Evolutionary conservation across 2,113 vertebrate species (phyloP), one percentile per base, ranked within the genome.

Genomic region (Chaetops frenatus): DNA sequence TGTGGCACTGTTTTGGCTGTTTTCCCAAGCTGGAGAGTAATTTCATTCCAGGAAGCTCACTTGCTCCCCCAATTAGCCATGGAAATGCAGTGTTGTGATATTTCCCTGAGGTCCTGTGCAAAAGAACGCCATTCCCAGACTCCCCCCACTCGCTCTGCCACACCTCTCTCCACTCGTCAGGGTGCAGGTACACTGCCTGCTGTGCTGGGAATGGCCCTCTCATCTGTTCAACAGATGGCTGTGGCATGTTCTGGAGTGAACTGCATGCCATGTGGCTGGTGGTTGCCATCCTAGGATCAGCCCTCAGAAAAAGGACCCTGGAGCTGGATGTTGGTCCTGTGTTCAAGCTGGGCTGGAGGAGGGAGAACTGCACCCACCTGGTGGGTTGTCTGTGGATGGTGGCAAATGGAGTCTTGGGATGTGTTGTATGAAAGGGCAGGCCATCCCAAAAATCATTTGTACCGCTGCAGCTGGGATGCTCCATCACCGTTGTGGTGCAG

Each of bases 401-500:
- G 7, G 18, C 2, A 1, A 17, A 23, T 9, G 12, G 61, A 58
- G 15, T 44, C 2, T 1, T n/a, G 48, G 35, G 13, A 8, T 24
- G 9, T 78, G 28, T 35, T 82, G 56, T 61, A 54, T 4, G 5
- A 57, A 89, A 79, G 36, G 47, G 42, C 35, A 57, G 4, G 6
- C 9, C 6, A 12, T 80, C 79, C 85, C 48, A 7, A 33, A 86
- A 91, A 23, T 24, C 20, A 28, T 25, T 0, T 1, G 11, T 54
- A 4, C 33, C 50, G 11, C 40, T 60, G 18, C 31, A 61, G 29
- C 60, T 60, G 40, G 38, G 31, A 5, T 66, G 31, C 17, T 10
- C 7, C 12, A 1, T 72, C 8, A 31, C 27, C 0, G 0, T 4
- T 0, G 0, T 0, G 4, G 45, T 40, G 82, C 1, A 10, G 13